Conservation (phyloP, 2,888 invertebrate genomes). For the Blastobasis lacticolella region DNA sequence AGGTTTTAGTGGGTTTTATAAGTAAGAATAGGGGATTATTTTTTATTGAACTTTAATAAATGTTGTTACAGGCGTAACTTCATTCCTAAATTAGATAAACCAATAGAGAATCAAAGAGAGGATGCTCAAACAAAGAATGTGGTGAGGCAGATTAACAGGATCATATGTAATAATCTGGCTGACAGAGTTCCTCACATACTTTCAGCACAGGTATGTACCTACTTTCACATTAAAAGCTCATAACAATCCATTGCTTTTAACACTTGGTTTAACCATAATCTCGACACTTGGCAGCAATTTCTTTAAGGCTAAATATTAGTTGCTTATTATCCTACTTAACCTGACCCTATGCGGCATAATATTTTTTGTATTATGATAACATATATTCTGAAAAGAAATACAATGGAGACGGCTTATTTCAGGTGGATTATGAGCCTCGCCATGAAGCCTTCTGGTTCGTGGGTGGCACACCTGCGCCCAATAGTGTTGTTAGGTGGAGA, state of each 20-base stretch:
- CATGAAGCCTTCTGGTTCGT: constrained; percentile 91
- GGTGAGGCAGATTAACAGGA: constrained; percentile 80
- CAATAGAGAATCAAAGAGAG: constrained; percentile 44
- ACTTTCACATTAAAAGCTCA: too few species aligned
- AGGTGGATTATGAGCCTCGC: constrained; percentile 85
- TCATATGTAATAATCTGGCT: constrained; percentile 75
- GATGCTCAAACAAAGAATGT: constrained; percentile 67
- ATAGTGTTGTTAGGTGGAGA: constrained; percentile 48
- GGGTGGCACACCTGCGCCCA: constrained; percentile 80
- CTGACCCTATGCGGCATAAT: too few species aligned
- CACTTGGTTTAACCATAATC: too few species aligned
- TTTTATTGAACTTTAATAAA: too few species aligned
- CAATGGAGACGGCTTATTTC: constrained; percentile 18
- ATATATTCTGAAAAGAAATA: too few species aligned
- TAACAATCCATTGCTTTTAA: too few species aligned
- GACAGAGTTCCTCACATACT: constrained; percentile 76
- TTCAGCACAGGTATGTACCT: constrained; percentile 67
- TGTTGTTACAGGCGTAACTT: constrained; percentile 30
- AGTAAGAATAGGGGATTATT: too few species aligned
- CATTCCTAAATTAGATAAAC: constrained; percentile 20
- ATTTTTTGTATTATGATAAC: too few species aligned
- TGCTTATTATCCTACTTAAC: too few species aligned
- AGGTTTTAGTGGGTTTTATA: too few species aligned
- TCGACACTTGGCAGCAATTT: too few species aligned
- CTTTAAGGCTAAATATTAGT: too few species aligned